These are phyloP conservation scores for Cylindroiulus punctatus DNA, from an alignment of 2,888 invertebrate species.

Conservation along the genomic window DNA sequence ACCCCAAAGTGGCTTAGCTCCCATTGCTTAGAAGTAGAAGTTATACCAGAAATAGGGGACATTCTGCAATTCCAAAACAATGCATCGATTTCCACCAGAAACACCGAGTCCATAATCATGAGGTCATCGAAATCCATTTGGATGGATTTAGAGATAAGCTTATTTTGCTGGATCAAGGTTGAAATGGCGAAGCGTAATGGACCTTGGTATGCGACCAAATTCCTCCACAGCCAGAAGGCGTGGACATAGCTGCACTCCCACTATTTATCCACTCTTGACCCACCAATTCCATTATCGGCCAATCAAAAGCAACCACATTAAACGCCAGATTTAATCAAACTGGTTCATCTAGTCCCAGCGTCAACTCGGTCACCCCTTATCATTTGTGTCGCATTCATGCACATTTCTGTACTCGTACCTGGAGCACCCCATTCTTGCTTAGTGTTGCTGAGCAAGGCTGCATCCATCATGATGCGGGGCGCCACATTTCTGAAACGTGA, in stretches of 20 bases:
- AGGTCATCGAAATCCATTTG: background rate
- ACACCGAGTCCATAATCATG: background rate
- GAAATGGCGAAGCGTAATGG: background rate
- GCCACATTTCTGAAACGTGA: background rate
- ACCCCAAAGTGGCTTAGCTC: too few relatives aligned
- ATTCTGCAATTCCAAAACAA: background rate
- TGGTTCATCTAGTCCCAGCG: background rate
- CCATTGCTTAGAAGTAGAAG: too few relatives aligned
- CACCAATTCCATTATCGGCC: background rate
- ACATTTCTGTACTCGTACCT: too few relatives aligned
- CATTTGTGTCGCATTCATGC: background rate
- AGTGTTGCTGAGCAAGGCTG: background rate
- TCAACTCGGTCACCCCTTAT: background rate
- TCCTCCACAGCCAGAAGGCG: background rate
- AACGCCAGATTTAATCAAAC: slow-evolving; percentile 23
- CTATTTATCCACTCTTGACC: background rate
- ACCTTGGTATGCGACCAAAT: background rate
- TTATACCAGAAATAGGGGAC: too few relatives aligned
- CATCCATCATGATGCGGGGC: background rate
- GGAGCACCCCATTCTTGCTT: too few relatives aligned
- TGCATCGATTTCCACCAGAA: background rate
- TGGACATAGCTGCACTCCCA: background rate
- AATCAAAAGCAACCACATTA: background rate
- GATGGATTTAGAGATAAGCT: background rate
- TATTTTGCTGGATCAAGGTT: background rate